Conservation (phyloP, 2,797 vertebrate genomes). For the Rhinella marina region DNA sequence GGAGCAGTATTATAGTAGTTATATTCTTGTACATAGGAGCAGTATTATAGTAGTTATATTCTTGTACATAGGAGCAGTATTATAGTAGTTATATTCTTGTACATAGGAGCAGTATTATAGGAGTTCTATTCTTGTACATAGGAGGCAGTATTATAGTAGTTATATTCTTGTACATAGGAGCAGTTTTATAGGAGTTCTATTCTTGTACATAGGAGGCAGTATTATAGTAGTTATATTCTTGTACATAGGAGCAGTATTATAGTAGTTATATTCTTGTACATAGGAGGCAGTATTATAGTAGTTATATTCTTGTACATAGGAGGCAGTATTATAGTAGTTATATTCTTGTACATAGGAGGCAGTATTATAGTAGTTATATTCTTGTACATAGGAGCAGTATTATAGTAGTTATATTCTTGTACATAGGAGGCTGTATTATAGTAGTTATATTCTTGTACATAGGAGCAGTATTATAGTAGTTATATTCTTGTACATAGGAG, state of each 20-base stretch:
- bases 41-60: background rate
- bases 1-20: background rate
- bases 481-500: background rate
- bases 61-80: background rate
- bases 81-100: constrained; percentile 1
- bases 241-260: background rate
- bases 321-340: constrained; percentile 1
- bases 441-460: background rate
- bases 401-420: background rate
- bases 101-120: background rate
- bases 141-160: background rate
- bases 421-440: background rate
- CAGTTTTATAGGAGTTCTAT: background rate
- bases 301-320: background rate
- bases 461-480: background rate
- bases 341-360: background rate
- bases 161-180: background rate
- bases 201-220: background rate
- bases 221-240: constrained; percentile 4
- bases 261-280: constrained; percentile 3
- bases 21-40: too few species aligned
- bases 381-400: background rate
- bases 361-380: background rate
- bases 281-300: background rate
- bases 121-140: background rate